phyloP scores from a whole-genome alignment of 1,140 invertebrate genomes.

The Drosophila sp. region DNA sequence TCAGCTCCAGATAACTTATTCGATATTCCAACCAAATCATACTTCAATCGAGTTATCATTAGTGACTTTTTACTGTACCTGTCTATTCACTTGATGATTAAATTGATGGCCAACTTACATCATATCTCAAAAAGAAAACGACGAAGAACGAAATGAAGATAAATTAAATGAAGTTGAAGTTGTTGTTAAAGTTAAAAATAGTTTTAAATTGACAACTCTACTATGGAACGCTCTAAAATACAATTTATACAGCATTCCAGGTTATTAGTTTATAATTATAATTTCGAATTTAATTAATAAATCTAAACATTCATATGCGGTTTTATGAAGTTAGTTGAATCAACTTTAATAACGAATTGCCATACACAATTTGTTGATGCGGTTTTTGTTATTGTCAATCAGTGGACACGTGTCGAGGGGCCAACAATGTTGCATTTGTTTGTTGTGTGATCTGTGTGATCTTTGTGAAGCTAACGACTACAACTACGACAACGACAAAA shows the following conservation, averaged over 20 bases:
- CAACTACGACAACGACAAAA: neutral
- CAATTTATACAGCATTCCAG: too few relatives aligned
- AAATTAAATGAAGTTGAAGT: neutral
- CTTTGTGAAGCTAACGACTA: neutral
- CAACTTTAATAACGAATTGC: too few relatives aligned
- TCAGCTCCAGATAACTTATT: too few relatives aligned
- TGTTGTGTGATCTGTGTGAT: conserved; percentile 1
- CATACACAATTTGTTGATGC: too few relatives aligned
- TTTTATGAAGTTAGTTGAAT: too few relatives aligned
- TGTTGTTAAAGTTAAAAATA: conserved; percentile 1
- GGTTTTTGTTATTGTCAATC: neutral
- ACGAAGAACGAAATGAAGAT: neutral
- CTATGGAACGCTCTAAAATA: neutral
- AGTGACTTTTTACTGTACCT: neutral
- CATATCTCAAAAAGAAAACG: neutral
- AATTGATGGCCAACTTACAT: conserved; percentile 7
- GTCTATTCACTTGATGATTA: neutral
- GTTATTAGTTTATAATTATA: too few relatives aligned
- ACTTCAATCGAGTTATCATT: neutral
- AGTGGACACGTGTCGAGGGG: neutral
- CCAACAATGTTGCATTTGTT: neutral
- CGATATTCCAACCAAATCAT: too few relatives aligned
- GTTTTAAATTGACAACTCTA: neutral
- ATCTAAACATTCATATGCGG: too few relatives aligned
- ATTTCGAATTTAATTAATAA: too few relatives aligned